Evolutionary conservation across 2,888 invertebrate species (phyloP).

Genomic region (Rhagium mordax): DNA sequence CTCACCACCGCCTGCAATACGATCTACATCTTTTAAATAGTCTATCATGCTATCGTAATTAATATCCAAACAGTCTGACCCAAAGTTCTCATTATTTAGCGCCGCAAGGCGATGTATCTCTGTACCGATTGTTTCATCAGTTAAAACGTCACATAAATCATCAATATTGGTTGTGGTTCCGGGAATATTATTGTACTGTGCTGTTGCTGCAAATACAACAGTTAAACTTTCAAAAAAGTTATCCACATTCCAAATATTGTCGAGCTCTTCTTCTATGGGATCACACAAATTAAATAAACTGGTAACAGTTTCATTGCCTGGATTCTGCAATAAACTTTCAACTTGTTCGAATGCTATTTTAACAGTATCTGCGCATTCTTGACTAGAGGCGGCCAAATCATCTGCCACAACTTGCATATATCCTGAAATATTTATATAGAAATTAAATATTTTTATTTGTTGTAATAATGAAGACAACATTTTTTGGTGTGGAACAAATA

Average conservation of each 20-base stretch:
- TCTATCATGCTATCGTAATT: conserved; percentile 13
- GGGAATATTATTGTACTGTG: conserved; percentile 22
- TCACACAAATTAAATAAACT: conserved; percentile 49
- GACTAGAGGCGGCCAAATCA: conserved; percentile 68
- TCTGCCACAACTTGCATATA: conserved; percentile 73
- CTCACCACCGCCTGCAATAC: neutral
- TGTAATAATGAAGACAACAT: too few relatives aligned
- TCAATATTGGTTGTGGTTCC: conserved; percentile 72
- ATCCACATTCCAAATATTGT: neutral
- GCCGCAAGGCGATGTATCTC: conserved; percentile 47
- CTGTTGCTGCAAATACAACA: conserved; percentile 4
- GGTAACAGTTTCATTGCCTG: conserved; percentile 66
- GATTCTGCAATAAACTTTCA: conserved; percentile 60
- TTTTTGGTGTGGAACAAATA: too few relatives aligned
- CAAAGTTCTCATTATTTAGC: conserved; percentile 72
- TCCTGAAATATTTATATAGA: conserved; percentile 65
- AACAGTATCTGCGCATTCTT: conserved; percentile 69
- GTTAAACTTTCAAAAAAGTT: conserved; percentile 14
- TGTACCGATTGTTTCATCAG: conserved; percentile 83
- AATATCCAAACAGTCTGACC: conserved; percentile 15
- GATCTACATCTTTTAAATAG: neutral
- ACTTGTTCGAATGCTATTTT: conserved; percentile 67
- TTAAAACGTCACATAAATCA: conserved; percentile 73
- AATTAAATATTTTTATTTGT: neutral
- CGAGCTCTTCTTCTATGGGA: conserved; percentile 13